Percentiles rank a stretch among this genome's conserved stretches.
Conservation (phyloP, 2,888 invertebrate species). For the Andrena bucephala region DNA sequence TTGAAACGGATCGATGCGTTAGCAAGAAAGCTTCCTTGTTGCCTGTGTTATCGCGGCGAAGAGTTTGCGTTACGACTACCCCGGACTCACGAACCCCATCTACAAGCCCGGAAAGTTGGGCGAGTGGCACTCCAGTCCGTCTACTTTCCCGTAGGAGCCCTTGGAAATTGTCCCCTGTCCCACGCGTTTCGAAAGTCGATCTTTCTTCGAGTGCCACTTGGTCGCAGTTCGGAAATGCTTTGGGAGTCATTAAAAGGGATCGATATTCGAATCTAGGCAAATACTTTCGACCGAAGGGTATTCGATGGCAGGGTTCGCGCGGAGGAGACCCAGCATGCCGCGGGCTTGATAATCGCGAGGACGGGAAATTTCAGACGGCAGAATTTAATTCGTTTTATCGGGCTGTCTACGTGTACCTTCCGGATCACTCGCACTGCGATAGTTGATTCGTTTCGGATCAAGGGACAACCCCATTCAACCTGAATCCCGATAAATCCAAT, state of each 20-base stretch:
- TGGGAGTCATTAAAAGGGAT: conserved; percentile 39
- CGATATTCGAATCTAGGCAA: conserved; percentile 32
- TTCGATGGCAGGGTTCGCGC: not conserved
- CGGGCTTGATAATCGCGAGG: too few species aligned
- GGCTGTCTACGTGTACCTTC: too few species aligned
- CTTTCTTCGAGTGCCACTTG: conserved; percentile 38
- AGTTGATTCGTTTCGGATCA: not conserved
- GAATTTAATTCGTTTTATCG: conserved; percentile 14
- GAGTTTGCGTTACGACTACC: conserved; percentile 9
- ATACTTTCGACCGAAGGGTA: not conserved
- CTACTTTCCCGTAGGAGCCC: conserved; percentile 50
- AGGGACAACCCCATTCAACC: not conserved
- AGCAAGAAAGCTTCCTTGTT: conserved; percentile 19
- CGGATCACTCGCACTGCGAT: not conserved
- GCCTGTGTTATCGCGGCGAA: conserved; percentile 8
- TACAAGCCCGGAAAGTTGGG: conserved; percentile 61
- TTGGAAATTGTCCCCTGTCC: conserved; percentile 60
- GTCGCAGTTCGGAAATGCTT: conserved; percentile 33
- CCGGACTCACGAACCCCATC: conserved; percentile 40
- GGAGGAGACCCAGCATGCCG: too few species aligned
- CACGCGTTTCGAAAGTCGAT: conserved; percentile 34
- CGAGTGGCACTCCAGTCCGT: conserved; percentile 54
- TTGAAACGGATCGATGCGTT: conserved; percentile 17
- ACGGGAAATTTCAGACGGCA: too few species aligned
- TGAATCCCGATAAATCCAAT: not conserved